These are phyloP conservation scores for Aldabrachelys gigantea DNA, from an alignment of 2,113 vertebrate species.

Conservation along the genomic window DNA sequence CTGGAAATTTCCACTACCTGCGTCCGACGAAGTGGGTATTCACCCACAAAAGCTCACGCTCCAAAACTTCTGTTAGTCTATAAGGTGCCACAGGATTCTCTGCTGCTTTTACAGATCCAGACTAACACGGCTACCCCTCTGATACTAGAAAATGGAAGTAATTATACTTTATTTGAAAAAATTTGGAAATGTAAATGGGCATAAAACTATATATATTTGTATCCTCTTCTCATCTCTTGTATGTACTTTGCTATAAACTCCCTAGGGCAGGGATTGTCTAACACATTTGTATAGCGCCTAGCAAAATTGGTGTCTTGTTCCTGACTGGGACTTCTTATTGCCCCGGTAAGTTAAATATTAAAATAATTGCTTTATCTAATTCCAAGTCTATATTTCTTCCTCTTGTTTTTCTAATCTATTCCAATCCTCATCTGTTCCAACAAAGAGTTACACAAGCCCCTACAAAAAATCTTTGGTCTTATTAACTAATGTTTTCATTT, in stretches of 20 bases:
- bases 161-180: not conserved
- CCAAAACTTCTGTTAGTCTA: no score
- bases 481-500: not conserved
- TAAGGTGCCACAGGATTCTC: no score
- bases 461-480: not conserved
- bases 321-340: not conserved
- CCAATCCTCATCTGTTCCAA: conserved; percentile 25
- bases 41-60: no score
- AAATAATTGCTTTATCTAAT: conserved; percentile 21
- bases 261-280: not conserved
- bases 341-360: not conserved
- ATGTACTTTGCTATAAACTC: conserved; percentile 21
- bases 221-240: conserved; percentile 18
- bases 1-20: no score
- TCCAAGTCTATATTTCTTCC: not conserved
- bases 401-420: conserved; percentile 31
- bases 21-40: no score
- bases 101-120: no score
- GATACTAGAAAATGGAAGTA: not conserved
- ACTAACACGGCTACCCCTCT: no score
- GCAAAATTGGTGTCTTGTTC: not conserved
- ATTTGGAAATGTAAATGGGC: not conserved
- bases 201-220: not conserved
- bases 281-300: not conserved
- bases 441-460: not conserved